Conservation (phyloP, 2,888 invertebrate species). For the Epiblema foenella region DNA sequence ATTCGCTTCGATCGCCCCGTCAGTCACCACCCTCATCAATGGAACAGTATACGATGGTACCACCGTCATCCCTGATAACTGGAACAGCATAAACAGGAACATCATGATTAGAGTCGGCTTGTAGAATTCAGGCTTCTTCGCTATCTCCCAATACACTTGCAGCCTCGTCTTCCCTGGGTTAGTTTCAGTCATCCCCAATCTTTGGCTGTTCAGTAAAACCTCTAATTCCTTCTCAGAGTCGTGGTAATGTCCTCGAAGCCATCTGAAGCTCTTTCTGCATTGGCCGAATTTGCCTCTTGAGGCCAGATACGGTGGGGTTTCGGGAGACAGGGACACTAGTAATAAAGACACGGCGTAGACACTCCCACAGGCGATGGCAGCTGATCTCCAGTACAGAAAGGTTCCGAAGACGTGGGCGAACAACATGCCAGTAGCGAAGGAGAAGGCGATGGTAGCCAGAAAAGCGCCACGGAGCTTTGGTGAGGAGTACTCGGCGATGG, state of each 20-base stretch:
- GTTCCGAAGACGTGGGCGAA: constrained; percentile 87
- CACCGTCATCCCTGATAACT: constrained; percentile 89
- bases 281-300: constrained; percentile 80
- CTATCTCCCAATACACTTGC: constrained; percentile 59
- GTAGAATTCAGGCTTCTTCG: constrained; percentile 81
- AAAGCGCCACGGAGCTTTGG: constrained; percentile 87
- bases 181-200: constrained; percentile 66
- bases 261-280: constrained; percentile 84
- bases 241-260: constrained; percentile 82
- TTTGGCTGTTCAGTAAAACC: constrained; percentile 71
- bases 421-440: constrained; percentile 87
- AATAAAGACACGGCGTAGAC: constrained; percentile 80
- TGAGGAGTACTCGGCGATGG: constrained; percentile 80
- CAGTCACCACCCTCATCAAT: constrained; percentile 86
- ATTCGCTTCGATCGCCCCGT: constrained; percentile 84
- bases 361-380: constrained; percentile 81
- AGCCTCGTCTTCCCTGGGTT: constrained; percentile 64
- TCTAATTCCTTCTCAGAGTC: constrained; percentile 79
- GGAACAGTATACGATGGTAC: constrained; percentile 88
- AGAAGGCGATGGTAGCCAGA: constrained; percentile 86
- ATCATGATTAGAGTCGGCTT: constrained; percentile 86
- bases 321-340: constrained; percentile 83
- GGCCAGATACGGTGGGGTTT: constrained; percentile 88
- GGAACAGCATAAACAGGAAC: constrained; percentile 87
- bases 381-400: constrained; percentile 84